Base-by-base conservation (phyloP, 64 coral and sea anemone species). In the Montipora efflorescens region DNA sequence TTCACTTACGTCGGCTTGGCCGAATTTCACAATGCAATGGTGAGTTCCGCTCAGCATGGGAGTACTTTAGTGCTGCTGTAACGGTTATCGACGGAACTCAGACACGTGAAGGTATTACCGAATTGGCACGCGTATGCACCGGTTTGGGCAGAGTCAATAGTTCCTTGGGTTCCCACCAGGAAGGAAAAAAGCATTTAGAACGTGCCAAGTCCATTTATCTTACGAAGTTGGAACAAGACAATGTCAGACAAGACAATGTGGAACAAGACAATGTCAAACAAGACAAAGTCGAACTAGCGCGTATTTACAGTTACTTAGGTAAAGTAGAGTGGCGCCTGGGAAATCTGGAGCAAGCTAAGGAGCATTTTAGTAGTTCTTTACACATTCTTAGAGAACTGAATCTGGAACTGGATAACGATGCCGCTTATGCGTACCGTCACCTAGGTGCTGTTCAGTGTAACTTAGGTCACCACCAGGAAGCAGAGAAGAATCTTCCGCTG, bases 1-100 rank as follows among this genome's bases (percentile, higher is more conserved):
- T 28, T 59, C 57, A 82, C 22, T 80, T 90, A 48, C 23, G 55
- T 5, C 69, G 43, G 59, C 62, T 90, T 90, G 76, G 58, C 14
- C 1, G 59, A 18, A 79, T 90, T 23, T 50, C 53, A 10, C 20
- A 58, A 1, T 28, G 19, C 9, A 76, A 90, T 19, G 23, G 23
- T 0, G 53, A 82, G 14, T 82, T 61, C 23, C 14, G 3, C 8
- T 13, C 23, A 7, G 79, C 79, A 43, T 19, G 59, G 57, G 25
- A 15, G 20, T 82, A 62, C 79, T 64, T 13, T 15, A 44, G 53
- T 15, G 23, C 55, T 43, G 22, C 58, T 82, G 21, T 82, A 5
- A 82, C 16, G 59, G 51, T 66, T 1, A 36, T 82, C 22, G 53
- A 82, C 58, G 23, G 22, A 14, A 13, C 19, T 12, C 52, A 80